These are phyloP conservation scores for Melangyna quadrimaculata DNA, from an alignment of 2,888 invertebrate species.

Conservation along the genomic window DNA sequence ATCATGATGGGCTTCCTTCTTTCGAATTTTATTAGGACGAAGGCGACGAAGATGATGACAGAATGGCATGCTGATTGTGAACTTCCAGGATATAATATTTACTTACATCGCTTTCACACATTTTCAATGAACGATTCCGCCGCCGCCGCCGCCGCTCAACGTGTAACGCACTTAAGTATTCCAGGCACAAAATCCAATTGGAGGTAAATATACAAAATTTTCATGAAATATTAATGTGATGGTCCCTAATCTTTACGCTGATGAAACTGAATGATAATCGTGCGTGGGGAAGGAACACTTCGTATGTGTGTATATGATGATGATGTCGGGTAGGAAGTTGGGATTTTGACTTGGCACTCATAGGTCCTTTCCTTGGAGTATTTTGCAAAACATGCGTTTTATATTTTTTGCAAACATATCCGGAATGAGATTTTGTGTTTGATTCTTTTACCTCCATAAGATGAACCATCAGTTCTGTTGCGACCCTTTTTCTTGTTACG, in stretches of 20 bases:
- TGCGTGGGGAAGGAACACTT: constrained; percentile 20
- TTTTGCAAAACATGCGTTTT: constrained; percentile 65
- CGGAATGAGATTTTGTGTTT: constrained; percentile 33
- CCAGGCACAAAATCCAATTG: constrained; percentile 76
- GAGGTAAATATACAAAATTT: constrained; percentile 76
- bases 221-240: constrained; percentile 76
- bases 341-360: constrained; percentile 4
- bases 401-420: constrained; percentile 38
- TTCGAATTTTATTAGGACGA: constrained; percentile 35
- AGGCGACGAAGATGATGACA: constrained; percentile 25
- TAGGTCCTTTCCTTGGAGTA: constrained; percentile 4
- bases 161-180: constrained; percentile 72
- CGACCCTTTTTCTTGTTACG: constrained; percentile 15
- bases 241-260: constrained; percentile 70
- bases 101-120: constrained; percentile 48
- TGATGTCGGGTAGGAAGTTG: not conserved
- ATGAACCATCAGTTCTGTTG: not conserved
- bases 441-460: constrained; percentile 8
- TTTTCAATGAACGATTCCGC: not conserved
- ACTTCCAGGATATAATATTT: constrained; percentile 48
- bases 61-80: constrained; percentile 32
- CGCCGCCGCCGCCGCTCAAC: not conserved
- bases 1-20: constrained; percentile 20
- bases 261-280: constrained; percentile 70
- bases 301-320: not conserved